Conservation (phyloP, 1,140 invertebrate species). For the Plectrocnemia conspersa region DNA sequence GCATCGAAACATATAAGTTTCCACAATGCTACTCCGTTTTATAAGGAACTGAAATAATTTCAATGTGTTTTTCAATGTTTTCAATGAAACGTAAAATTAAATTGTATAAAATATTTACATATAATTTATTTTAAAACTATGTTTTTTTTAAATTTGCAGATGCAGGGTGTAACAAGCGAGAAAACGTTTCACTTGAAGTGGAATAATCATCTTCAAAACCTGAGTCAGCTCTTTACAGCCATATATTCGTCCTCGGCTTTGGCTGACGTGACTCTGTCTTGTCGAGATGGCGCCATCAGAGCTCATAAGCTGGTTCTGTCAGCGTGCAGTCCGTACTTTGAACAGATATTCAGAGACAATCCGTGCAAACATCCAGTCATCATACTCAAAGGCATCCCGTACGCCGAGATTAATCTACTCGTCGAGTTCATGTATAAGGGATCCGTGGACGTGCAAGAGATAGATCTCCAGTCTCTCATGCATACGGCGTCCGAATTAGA, state of each 20-base stretch:
- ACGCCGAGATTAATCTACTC: slow-evolving; percentile 64
- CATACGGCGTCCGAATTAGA: slow-evolving; percentile 64
- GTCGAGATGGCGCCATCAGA: slow-evolving; percentile 60
- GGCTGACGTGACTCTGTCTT: slow-evolving; percentile 62
- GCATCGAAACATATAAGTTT: no score
- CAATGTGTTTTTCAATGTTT: no score
- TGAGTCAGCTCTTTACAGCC: slow-evolving; percentile 65
- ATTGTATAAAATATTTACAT: slow-evolving; percentile 10
- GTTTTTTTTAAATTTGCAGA: slow-evolving; percentile 46
- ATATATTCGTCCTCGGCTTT: slow-evolving; percentile 65
- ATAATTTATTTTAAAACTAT: slow-evolving; percentile 10
- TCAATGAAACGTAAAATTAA: no score
- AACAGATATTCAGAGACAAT: slow-evolving; percentile 69
- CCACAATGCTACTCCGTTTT: no score
- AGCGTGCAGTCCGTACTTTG: slow-evolving; percentile 72
- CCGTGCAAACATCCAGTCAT: slow-evolving; percentile 69
- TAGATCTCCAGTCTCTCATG: slow-evolving; percentile 61
- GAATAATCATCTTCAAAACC: slow-evolving; percentile 70
- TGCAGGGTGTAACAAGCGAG: slow-evolving; percentile 53
- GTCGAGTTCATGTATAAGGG: slow-evolving; percentile 71
- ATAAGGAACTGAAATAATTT: no score
- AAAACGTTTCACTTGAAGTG: slow-evolving; percentile 68
- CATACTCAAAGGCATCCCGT: slow-evolving; percentile 63
- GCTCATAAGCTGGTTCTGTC: slow-evolving; percentile 69
- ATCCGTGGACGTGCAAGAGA: slow-evolving; percentile 63